Base-by-base conservation (phyloP, 1,140 invertebrate genomes). In the Asobara japonica region DNA sequence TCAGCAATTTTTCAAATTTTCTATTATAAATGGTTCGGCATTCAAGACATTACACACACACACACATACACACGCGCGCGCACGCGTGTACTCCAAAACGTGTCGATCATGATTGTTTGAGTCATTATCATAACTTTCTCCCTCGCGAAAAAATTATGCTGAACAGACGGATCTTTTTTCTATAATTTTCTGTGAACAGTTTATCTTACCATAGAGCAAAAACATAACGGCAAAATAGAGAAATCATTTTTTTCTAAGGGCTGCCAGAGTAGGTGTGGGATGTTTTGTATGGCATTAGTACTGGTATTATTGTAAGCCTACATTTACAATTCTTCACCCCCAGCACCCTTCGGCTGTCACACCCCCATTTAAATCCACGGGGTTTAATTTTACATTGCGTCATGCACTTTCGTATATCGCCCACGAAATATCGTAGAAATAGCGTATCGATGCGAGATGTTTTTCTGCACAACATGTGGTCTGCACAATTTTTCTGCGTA, bases 261-360 rank as follows among this genome's bases (percentile, higher is more conserved):
- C 31, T 5, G 41, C 48, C 31, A 68, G 16, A 65, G 31, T 11
- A n/a, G 16, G 13, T 11, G 29, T 16, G 16, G 18, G 31, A 5
- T 80, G 71, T 80, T 84, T 84, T 84, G 81, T 81, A 83, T 83
- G 73, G 81, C 80, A 84, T 85, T 84, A 83, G 76, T 64, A 51
- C 77, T 74, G 61, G 80, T 85, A 83, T 85, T 85, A 85, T 84
- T 85, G 77, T 84, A 85, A 85, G 82, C 80, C 73, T 79, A 76
- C 79, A 81, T 81, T 81, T 80, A 79, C 82, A 80, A 83, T 83
- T 82, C 77, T 79, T 79, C 77, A 76, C 80, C 80, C 77, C 45
- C 51, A 16, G 18, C 6, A 16, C 33, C 41, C 30, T 41, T 62
- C 6, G 62, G 33, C 10, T 51, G 33, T 60, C 38, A 22, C 70